These are phyloP conservation scores for Melanocharis versteri DNA, from an alignment of 2,113 vertebrate genomes.

Conservation along the genomic window DNA sequence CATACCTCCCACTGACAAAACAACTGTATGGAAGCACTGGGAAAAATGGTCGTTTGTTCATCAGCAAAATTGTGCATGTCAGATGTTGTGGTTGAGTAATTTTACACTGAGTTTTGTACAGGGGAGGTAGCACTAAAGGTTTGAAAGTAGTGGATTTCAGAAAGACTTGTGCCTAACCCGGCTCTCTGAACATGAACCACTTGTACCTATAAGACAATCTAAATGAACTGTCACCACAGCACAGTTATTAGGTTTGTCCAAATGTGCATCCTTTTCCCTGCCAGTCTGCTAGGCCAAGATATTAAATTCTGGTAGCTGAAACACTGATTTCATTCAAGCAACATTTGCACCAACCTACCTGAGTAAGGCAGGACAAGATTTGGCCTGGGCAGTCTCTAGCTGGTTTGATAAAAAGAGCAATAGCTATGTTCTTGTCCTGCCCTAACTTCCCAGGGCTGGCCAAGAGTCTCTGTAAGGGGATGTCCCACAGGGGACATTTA, in stretches of 20 bases:
- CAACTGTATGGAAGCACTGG: neutral
- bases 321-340: neutral
- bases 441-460: neutral
- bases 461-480: neutral
- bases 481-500: neutral
- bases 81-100: neutral
- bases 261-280: neutral
- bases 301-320: neutral
- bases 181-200: neutral
- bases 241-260: neutral
- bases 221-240: neutral
- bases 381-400: neutral
- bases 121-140: neutral
- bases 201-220: neutral
- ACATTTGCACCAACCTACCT: neutral
- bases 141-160: neutral
- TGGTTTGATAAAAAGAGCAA: neutral
- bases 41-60: neutral
- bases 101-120: neutral
- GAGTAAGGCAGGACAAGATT: neutral
- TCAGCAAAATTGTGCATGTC: neutral
- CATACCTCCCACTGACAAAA: neutral
- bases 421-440: neutral
- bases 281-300: neutral
- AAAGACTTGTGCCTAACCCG: neutral